phyloP scores from a whole-genome alignment of 2,113 vertebrate genomes.

The Myiagra hebetior region DNA sequence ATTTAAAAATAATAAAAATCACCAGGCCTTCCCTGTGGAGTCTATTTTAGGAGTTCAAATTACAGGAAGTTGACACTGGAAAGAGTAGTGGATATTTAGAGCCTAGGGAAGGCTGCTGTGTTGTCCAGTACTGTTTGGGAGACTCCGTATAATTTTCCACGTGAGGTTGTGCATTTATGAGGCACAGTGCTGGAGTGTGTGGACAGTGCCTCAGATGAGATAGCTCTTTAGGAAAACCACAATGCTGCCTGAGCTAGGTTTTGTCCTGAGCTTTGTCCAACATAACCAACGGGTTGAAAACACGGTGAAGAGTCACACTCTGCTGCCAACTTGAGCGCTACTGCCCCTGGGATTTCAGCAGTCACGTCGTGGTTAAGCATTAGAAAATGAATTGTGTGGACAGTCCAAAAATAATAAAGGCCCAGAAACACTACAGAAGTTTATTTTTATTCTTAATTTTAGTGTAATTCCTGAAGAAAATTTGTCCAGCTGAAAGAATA shows the following conservation, averaged over 20 bases:
- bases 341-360: neutral
- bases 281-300: neutral
- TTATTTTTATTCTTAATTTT: neutral
- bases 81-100: neutral
- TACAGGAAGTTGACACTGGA: neutral
- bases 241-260: neutral
- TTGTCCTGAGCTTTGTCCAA: neutral
- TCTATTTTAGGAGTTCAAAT: neutral
- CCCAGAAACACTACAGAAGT: neutral
- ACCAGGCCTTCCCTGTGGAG: neutral
- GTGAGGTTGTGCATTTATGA: neutral
- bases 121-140: neutral
- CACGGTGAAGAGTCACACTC: neutral
- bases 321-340: neutral
- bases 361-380: neutral
- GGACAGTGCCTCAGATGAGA: neutral
- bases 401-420: neutral
- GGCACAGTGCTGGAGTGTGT: neutral
- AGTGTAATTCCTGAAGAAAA: neutral
- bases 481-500: neutral
- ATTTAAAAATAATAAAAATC: neutral
- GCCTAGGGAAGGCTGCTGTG: neutral
- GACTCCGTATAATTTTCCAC: neutral
- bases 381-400: neutral
- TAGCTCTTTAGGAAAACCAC: neutral